phyloP scores from a whole-genome alignment of 2,113 vertebrate genomes.

The Sakesphorus luctuosus region DNA sequence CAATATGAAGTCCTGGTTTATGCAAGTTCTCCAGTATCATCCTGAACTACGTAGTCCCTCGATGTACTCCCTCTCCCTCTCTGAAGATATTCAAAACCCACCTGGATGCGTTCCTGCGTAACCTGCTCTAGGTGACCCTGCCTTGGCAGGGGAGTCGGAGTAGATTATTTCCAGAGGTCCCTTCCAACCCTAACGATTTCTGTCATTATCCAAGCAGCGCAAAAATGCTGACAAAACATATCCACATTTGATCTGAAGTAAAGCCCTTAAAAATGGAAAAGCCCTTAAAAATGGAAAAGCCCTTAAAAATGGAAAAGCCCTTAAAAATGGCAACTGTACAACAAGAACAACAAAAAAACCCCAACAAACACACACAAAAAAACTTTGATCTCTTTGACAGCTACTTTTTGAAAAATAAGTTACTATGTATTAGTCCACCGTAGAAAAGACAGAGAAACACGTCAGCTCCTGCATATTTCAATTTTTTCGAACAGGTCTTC shows the following conservation, averaged over 20 bases:
- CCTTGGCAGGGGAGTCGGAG: background rate
- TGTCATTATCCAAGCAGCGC: background rate
- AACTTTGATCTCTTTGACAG: background rate
- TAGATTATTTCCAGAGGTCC: background rate
- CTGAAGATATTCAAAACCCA: background rate
- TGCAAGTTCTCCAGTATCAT: background rate
- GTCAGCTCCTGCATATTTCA: background rate
- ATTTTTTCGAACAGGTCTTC: background rate
- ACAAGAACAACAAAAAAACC: background rate
- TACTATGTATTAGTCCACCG: rapidly evolving
- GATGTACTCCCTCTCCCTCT: background rate
- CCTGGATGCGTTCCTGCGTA: background rate
- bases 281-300: background rate
- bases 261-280: background rate
- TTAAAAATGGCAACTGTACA: background rate
- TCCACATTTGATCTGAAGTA: background rate
- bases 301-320: background rate
- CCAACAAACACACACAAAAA: background rate
- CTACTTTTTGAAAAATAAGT: rapidly evolving
- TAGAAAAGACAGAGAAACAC: background rate
- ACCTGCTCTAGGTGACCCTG: background rate
- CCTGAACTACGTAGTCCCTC: background rate
- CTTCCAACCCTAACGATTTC: background rate
- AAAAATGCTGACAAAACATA: background rate
- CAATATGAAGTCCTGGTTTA: background rate